Conservation (phyloP, 2,888 invertebrate genomes). For the Bugula neritina region DNA sequence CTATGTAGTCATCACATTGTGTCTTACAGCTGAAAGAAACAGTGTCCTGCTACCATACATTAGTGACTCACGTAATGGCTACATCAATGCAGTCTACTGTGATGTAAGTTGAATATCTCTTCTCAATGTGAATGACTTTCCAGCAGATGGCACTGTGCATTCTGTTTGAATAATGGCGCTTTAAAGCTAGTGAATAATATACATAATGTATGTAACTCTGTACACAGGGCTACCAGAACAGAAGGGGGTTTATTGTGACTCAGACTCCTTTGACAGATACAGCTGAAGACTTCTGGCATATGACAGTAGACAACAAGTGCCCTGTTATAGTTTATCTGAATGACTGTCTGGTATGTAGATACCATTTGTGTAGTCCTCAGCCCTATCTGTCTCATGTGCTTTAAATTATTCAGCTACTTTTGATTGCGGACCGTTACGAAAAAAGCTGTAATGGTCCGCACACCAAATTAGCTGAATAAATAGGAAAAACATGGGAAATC, state of each 20-base stretch:
- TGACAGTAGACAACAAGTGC: conserved; percentile 47
- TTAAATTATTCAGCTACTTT: too few relatives aligned
- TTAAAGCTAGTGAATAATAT: too few relatives aligned
- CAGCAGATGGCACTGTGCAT: too few relatives aligned
- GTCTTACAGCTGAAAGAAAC: neutral
- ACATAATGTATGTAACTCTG: neutral
- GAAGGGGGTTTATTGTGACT: conserved; percentile 45
- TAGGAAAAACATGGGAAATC: too few relatives aligned
- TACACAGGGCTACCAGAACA: neutral
- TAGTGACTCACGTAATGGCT: conserved; percentile 33
- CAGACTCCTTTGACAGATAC: conserved; percentile 49
- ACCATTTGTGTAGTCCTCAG: too few relatives aligned
- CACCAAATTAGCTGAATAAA: too few relatives aligned
- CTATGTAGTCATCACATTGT: too few relatives aligned
- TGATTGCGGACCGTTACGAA: too few relatives aligned
- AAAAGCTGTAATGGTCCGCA: too few relatives aligned
- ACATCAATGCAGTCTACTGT: conserved; percentile 49
- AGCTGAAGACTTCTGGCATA: conserved; percentile 49
- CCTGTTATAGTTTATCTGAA: conserved; percentile 45
- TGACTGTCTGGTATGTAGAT: conserved; percentile 31
- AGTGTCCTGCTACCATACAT: neutral
- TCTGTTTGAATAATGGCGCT: too few relatives aligned
- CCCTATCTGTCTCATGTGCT: too few relatives aligned
- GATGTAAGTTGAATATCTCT: conserved; percentile 30
- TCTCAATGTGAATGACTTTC: too few relatives aligned